Base-by-base conservation (phyloP, 2,888 invertebrate genomes). In the Xestia sexstrigata region DNA sequence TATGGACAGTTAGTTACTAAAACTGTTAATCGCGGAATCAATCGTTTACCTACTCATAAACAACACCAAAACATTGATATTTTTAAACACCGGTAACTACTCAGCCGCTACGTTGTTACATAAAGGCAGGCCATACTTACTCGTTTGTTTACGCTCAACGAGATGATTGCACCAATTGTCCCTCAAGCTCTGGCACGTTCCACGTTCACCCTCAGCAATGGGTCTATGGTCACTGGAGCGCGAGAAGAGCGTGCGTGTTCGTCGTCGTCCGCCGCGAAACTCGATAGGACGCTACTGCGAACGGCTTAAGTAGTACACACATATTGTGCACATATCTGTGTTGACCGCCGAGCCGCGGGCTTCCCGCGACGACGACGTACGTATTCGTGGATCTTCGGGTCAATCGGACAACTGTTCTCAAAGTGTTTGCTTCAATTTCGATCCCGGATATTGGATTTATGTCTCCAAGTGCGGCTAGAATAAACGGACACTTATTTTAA, bases 101-200 rank as follows among this genome's bases (percentile, higher is more conserved):
- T 70, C 68, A 71, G 72, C 66, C 78, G 78, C 82, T 77, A 80
- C 87, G 82, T 78, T 78, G 87, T 94, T 95, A 95, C 91, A 94
- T 94, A 94, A 93, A 93, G 90, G 88, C 89, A 90, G 90, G 87
- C 85, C 84, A 90, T 92, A 96, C 96, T 96, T 94, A 96, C 96
- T 92, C 91, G 94, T 96, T 96, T 96, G 96, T 96, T 96, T 96
- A 95, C 93, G 93, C 94, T 95, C 95, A 96, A 96, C 94, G 91
- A 94, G 96, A 96, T 96, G 96, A 96, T 96, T 96, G 95, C 94
- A 92, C 90, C 95, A 96, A 95, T 96, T 95, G 89, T 90, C 89
- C 87, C 90, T 92, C 91, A 91, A 90, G 89, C 92, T 94, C 94
- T 93, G 94, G 94, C 95, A 95, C 96, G 95, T 95, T 95, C 95